Base-by-base conservation (phyloP, 1,140 invertebrate genomes). In the Drosophila willistoni region DNA sequence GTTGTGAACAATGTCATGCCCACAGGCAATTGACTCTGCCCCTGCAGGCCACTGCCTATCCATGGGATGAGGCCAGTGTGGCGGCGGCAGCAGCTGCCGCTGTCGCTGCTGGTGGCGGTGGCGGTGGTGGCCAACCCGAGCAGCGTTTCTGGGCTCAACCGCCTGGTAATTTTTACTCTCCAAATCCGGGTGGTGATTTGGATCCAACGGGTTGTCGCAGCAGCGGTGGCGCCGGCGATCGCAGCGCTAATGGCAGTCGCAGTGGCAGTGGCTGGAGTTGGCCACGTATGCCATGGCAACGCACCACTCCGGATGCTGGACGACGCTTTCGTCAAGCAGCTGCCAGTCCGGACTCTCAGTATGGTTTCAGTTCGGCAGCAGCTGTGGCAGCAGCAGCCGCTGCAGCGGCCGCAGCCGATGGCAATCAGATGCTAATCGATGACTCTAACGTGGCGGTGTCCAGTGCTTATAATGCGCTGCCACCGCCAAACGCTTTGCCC, bases 151-250 rank as follows among this genome's bases (percentile, higher is more conserved):
- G 86, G 64, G 72, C 86, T 12, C 91, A 90, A 17, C 89, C 85
- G 2, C 86, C 89, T 19, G 96, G 96, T 0, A 97, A 97, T 84
- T 93, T 97, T 14, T 97, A 97, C 76, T 96, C 96, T 0, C 96
- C 96, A 0, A 97, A 96, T 92, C 96, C 96, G 0, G 95, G 95
- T 3, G 93, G 93, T 33, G 93, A 93, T 29, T 29, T 29, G 57
- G 83, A 92, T n/a, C 57, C 56, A 1, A 56, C 54, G 13, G 60
- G 64, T 60, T 73, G 76, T 19, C 41, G 76, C 6, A 56, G 64
- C 13, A 59, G 64, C 3, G 71, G 51, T 1, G 69, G 78, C 1
- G 64, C 12, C 6, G 60, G 57, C 7, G 64, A 22, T 1, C 62
- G 70, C 0, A 12, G 9, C 2, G 34, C 34, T 6, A 77, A 92